Conservation (phyloP, 1,140 invertebrate species). For the Mylabris phalerata region DNA sequence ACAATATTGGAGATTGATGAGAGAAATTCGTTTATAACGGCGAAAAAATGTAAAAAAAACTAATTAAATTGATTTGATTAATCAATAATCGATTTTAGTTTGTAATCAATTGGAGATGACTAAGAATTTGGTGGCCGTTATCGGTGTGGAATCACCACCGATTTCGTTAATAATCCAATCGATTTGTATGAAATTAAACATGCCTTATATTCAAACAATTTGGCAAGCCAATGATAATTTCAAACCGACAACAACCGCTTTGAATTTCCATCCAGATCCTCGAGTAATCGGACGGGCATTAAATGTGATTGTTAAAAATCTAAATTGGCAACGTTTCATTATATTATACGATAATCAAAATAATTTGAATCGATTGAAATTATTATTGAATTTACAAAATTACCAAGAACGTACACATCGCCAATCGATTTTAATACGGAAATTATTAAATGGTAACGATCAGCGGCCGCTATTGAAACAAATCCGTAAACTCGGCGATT, state of each 20-base stretch:
- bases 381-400: neutral
- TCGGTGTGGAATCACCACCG: neutral
- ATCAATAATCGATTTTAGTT: too few relatives aligned
- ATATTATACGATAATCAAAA: neutral
- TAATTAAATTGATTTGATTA: too few relatives aligned
- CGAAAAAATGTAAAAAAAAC: too few relatives aligned
- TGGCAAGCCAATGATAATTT: neutral
- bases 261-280: constrained; percentile 3
- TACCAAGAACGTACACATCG: neutral
- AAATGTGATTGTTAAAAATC: neutral
- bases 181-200: neutral
- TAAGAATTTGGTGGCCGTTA: neutral
- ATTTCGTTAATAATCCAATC: constrained; percentile 1
- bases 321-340: constrained; percentile 3
- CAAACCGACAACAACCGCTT: neutral
- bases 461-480: neutral
- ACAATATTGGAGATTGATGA: too few relatives aligned
- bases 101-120: neutral
- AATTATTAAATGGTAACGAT: neutral
- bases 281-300: neutral
- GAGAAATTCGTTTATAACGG: too few relatives aligned
- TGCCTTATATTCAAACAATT: constrained; percentile 5
- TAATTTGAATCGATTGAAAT: neutral
- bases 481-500: neutral
- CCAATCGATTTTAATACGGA: neutral